Evolutionary conservation across 2,888 invertebrate genomes (phyloP), one percentile per base, ranked within the genome.

Genomic region (Gastrophysa polygoni): DNA sequence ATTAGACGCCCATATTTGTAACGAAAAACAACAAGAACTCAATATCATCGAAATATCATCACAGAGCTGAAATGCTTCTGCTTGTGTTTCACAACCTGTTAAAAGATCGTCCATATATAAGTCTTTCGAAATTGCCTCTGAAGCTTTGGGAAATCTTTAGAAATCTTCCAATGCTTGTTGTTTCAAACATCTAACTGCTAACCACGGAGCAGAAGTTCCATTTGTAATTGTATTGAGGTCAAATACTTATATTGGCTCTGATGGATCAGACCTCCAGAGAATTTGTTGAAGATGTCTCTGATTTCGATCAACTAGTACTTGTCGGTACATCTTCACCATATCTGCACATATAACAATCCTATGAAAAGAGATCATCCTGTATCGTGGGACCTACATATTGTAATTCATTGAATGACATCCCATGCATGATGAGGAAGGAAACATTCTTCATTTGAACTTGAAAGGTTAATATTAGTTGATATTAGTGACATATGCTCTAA

Each of bases 281-380:
- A 68, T 69, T 47, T 61, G 21, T 46, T 71, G 71, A 11, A 63
- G 57, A 38, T 63, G 17, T 18, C 66, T 51, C 38, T 72, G 62
- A n/a, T 57, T 18, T 20, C 47, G 29, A 21, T 65, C 5, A 2
- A 71, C 44, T 11, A 66, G 44, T 24, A 73, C 60, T 49, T 68
- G 67, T 29, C 71, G 18, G 47, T 67, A 72, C 71, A 73, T 73
- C 49, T 70, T 69, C n/a, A 21, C 55, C n/a, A 72, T 67, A 56
- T 73, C 74, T 2, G 69, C 68, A 17, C 58, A 64, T 7, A 73
- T 49, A 11, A 67, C 70, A 38, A 63, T 50, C 8, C 34, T 47
- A 43, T 69, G 57, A 32, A 51, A 71, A 66, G 20, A 71, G 28
- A 54, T 66, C 65, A 24, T 48, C 46, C 17, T 56, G 63, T 49